These are phyloP conservation scores for Rhinichthys klamathensis DNA, from an alignment of 2,113 vertebrate species.

Conservation along the genomic window DNA sequence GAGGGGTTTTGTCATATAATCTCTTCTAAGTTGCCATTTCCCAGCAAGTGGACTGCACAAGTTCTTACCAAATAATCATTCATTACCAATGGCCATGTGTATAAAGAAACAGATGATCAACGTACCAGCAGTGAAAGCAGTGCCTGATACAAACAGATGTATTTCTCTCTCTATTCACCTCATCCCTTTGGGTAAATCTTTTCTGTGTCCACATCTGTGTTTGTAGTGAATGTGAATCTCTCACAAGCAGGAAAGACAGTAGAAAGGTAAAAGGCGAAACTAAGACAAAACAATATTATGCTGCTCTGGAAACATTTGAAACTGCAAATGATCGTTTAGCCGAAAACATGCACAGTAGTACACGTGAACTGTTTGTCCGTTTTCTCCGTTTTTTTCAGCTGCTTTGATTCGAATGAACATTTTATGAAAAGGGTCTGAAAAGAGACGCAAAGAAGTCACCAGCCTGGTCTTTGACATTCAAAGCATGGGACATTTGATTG, in stretches of 20 bases:
- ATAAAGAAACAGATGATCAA: conserved; percentile 7
- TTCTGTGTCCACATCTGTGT: conserved; percentile 1
- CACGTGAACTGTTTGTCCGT: conserved; percentile 65
- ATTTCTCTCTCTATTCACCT: background rate
- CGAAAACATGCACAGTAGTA: conserved; percentile 67
- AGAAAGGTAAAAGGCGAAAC: conserved; percentile 49
- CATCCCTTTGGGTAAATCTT: background rate
- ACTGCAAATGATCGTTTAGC: conserved; percentile 63
- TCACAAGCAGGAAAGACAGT: conserved; percentile 12
- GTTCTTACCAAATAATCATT: conserved; percentile 38
- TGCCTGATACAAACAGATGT: conserved; percentile 24
- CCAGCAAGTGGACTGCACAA: conserved; percentile 26
- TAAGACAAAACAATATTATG: conserved; percentile 57
- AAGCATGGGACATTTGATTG: conserved; percentile 68
- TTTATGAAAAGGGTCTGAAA: conserved; percentile 68
- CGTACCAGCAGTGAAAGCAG: conserved; percentile 6
- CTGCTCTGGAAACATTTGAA: conserved; percentile 73
- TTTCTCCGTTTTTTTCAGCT: conserved; percentile 65
- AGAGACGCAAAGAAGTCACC: conserved; percentile 59
- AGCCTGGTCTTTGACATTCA: conserved; percentile 76
- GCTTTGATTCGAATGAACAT: conserved; percentile 71
- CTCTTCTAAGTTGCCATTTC: conserved; percentile 29
- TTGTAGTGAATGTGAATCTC: conserved; percentile 42
- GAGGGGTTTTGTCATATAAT: background rate
- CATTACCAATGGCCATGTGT: conserved; percentile 29